A percentile compares a stretch with the other conserved stretches of the same genome.
These are phyloP conservation scores for Drosophila littoralis DNA, from an alignment of 1,140 invertebrate genomes.

Conservation along the genomic window DNA sequence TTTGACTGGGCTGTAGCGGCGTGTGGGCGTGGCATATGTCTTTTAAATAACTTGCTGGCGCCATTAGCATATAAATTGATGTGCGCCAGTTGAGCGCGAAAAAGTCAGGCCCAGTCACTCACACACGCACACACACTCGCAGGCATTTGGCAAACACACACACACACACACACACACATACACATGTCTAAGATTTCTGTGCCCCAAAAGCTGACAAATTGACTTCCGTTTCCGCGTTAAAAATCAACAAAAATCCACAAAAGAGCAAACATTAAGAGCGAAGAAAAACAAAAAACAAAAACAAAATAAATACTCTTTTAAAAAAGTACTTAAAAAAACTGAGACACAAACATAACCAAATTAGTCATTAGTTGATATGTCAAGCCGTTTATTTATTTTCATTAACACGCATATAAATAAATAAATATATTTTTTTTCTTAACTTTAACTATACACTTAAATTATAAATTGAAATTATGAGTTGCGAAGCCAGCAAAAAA, in stretches of 20 bases:
- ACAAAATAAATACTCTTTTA: constrained; percentile 19
- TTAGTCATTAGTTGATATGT: constrained; percentile 81
- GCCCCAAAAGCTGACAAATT: constrained; percentile 74
- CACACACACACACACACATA: constrained; percentile 14
- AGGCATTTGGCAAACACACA: constrained; percentile 46
- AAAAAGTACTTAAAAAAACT: constrained; percentile 47
- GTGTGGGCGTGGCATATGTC: constrained; percentile 64
- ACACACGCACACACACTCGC: constrained; percentile 15
- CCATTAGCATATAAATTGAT: constrained; percentile 80
- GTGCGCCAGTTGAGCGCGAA: constrained; percentile 58
- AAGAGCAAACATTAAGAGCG: constrained; percentile 11
- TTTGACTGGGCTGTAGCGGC: constrained; percentile 33
- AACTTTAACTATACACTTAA: constrained; percentile 58
- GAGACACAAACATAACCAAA: constrained; percentile 78
- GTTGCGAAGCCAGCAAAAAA: constrained; percentile 21
- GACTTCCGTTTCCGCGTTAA: constrained; percentile 79
- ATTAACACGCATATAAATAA: constrained; percentile 32
- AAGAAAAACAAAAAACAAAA: constrained; percentile 31
- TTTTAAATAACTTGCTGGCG: constrained; percentile 72
- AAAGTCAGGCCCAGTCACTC: constrained; percentile 35
- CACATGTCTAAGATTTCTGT: constrained; percentile 34
- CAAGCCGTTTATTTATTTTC: constrained; percentile 64
- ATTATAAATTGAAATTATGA: constrained; percentile 34
- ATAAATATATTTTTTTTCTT: constrained; percentile 30
- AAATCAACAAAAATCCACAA: constrained; percentile 27